Base-by-base conservation (phyloP, 2,113 vertebrate genomes). In the Sinocyclocheilus grahami region DNA sequence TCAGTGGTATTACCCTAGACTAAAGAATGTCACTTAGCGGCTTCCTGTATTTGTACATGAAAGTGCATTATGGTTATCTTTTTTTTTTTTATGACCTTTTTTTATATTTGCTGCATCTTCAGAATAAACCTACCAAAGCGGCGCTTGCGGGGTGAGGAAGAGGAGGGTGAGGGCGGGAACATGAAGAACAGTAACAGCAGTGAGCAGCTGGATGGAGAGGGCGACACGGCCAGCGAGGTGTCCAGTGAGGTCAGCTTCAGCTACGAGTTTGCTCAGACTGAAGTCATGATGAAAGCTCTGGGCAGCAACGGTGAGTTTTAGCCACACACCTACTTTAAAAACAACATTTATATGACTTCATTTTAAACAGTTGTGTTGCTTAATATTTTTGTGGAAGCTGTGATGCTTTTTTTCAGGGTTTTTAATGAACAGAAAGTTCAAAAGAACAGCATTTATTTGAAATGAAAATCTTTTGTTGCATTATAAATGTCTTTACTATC, bases 241-340 rank as follows among this genome's bases (percentile, higher is more conserved):
- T 99, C 97, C 65, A 98, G 97, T 0, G 98, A 99, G 90, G 93
- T 95, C 69, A 98, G 94, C 92, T 98, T 97, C 89, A 96, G 94
- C 91, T 99, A 97, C 0, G 97, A 99, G 78, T 98, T 97, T 0
- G 98, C 98, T 0, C 97, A 98, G 94, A 96, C 97, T 55, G 98
- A 99, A 86, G 97, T 99, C 60, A 99, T 97, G 87, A 98, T 99
- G 97, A 99, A 99, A 86, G 96, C 96, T 0, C 95, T 98, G 89
- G 95, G 96, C 13, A 95, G 90, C 83, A 97, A 98, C 1, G 97
- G 97, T 98, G 91, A 96, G 95, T 65, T 39, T 42, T n/a, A 48
- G 30, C 33, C 9, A 9, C 42, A 46, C 10, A 46, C 9, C 42
- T 46, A 10, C 42, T 11, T 46, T 46, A 46, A 46, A 46, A 46